phyloP scores from a whole-genome alignment of 2,113 vertebrate genomes.

The Pampusana beccarii region DNA sequence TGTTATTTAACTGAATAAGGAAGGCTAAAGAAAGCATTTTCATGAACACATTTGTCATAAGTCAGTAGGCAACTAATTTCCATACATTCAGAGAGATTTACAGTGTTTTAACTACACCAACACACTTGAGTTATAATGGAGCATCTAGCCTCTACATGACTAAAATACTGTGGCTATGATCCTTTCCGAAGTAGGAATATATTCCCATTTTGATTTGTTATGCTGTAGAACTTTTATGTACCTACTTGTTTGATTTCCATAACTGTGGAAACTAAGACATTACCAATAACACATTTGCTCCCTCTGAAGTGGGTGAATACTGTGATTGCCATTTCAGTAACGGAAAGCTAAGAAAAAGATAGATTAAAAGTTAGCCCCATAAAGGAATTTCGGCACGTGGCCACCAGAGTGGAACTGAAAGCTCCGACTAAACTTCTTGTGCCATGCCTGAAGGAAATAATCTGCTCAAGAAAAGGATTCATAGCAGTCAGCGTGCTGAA shows the following conservation, averaged over 20 bases:
- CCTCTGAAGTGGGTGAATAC: not conserved
- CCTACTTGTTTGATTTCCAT: not conserved
- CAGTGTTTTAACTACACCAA: not conserved
- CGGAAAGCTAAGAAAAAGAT: not conserved
- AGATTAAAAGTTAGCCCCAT: not conserved
- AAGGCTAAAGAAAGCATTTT: not conserved
- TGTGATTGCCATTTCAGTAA: not conserved
- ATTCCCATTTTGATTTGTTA: not conserved
- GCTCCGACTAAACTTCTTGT: not conserved
- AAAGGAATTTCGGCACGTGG: not conserved
- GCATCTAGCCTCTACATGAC: not conserved
- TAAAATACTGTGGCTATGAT: not conserved
- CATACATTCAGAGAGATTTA: not conserved
- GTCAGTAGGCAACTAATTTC: not conserved
- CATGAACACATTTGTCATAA: not conserved
- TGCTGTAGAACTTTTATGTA: not conserved
- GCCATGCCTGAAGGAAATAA: not conserved
- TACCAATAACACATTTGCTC: not conserved
- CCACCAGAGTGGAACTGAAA: not conserved
- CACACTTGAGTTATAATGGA: not conserved
- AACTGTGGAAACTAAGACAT: not conserved
- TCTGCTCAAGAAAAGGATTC: not conserved
- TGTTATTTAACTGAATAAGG: not conserved
- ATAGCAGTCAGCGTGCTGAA: not conserved
- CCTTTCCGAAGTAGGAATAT: not conserved